phyloP scores from a whole-genome alignment of 2,113 vertebrate species.

The Chionis minor region DNA sequence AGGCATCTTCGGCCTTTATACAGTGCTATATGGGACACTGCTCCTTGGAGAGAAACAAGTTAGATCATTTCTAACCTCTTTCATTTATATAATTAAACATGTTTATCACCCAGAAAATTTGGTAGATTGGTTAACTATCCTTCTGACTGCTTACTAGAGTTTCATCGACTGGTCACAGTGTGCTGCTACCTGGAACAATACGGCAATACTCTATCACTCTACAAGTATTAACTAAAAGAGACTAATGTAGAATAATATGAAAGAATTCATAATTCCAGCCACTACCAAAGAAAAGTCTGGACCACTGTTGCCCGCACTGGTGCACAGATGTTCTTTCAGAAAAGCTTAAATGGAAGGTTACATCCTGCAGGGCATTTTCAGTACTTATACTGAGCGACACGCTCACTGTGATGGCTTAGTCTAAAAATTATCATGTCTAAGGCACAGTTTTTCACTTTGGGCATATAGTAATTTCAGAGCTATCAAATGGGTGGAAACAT shows the following conservation, averaged over 20 bases:
- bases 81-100: not conserved
- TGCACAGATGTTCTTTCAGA: not conserved
- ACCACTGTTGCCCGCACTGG: not conserved
- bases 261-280: not conserved
- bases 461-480: not conserved
- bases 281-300: not conserved
- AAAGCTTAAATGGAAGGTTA: not conserved
- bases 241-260: not conserved
- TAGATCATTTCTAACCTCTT: not conserved
- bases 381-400: not conserved
- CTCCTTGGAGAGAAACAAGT: not conserved
- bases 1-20: not conserved
- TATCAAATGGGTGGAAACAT: not conserved
- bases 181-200: not conserved
- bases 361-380: not conserved
- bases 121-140: not conserved
- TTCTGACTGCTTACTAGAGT: not conserved
- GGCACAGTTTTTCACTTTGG: not conserved
- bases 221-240: not conserved
- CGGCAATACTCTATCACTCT: not conserved
- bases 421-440: not conserved
- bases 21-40: not conserved
- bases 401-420: not conserved
- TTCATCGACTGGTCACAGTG: not conserved
- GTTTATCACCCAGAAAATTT: not conserved